Evolutionary conservation across 2,797 vertebrate species (phyloP).

Genomic region (Mionectes olivaceus): DNA sequence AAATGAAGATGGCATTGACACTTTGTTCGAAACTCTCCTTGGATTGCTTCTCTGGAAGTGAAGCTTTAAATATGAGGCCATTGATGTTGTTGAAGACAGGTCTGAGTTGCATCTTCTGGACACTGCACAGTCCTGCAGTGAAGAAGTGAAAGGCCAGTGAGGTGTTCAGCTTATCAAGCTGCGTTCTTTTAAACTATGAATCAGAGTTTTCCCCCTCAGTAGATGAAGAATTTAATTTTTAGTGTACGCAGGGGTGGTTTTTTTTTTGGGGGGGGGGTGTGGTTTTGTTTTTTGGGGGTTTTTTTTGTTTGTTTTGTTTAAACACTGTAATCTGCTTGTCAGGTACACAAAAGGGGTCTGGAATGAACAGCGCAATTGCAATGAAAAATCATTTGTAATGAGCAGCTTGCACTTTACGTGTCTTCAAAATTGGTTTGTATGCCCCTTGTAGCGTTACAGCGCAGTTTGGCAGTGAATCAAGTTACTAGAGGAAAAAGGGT

Average conservation of each 20-base stretch:
- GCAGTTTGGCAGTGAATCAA: neutral
- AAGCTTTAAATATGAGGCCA: constrained; percentile 70
- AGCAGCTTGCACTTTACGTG: neutral
- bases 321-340: constrained; percentile 13
- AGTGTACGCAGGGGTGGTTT: neutral
- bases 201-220: neutral
- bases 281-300: neutral
- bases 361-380: neutral
- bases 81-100: constrained; percentile 77
- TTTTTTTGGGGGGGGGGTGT: neutral
- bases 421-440: constrained; percentile 20
- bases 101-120: constrained; percentile 74
- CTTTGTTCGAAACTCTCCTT: constrained; percentile 72
- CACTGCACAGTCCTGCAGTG: constrained; percentile 70
- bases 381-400: neutral
- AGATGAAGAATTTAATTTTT: neutral
- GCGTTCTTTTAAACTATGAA: constrained; percentile 30
- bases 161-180: constrained; percentile 58
- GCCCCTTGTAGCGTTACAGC: neutral
- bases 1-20: constrained; percentile 74
- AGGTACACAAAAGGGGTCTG: neutral
- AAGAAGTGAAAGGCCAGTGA: constrained; percentile 71
- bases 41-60: constrained; percentile 77
- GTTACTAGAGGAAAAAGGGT: neutral
- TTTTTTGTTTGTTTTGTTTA: neutral